These are phyloP conservation scores for Entomyzon cyanotis DNA, from an alignment of 2,113 vertebrate genomes.

Conservation along the genomic window DNA sequence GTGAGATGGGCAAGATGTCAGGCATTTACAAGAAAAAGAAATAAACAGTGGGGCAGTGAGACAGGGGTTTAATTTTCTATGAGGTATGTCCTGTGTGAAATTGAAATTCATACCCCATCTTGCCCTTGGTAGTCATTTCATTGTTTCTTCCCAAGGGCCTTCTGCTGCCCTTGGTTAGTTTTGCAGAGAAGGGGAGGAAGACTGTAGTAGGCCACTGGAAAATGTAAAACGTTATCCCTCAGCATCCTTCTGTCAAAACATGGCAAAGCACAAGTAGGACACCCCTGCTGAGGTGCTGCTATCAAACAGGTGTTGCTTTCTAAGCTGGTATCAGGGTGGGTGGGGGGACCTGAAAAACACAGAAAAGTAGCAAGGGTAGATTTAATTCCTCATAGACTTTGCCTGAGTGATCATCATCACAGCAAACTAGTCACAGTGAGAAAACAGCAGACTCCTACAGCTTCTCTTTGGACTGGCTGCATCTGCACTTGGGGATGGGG, in stretches of 20 bases:
- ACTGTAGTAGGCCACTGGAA: neutral
- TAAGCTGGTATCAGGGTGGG: rapidly evolving
- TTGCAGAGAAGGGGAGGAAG: neutral
- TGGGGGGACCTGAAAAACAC: neutral
- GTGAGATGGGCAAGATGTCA: neutral
- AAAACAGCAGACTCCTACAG: neutral
- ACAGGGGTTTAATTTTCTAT: neutral
- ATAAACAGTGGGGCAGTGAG: neutral
- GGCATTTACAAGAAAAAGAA: neutral
- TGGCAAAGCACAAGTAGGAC: neutral
- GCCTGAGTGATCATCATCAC: neutral
- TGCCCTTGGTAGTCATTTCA: too few relatives aligned
- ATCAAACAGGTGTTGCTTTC: neutral
- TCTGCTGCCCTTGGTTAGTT: neutral
- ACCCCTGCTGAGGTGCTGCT: neutral
- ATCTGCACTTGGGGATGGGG: neutral
- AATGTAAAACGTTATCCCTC: neutral
- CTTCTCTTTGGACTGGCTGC: neutral
- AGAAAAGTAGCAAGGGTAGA: neutral
- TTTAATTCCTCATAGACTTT: neutral
- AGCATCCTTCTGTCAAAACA: neutral
- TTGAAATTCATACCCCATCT: too few relatives aligned
- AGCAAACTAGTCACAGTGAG: neutral
- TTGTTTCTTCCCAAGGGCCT: neutral
- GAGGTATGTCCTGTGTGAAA: neutral